Evolutionary conservation across 2,888 invertebrate genomes (phyloP).

Genomic region (Drosophila subsilvestris): DNA sequence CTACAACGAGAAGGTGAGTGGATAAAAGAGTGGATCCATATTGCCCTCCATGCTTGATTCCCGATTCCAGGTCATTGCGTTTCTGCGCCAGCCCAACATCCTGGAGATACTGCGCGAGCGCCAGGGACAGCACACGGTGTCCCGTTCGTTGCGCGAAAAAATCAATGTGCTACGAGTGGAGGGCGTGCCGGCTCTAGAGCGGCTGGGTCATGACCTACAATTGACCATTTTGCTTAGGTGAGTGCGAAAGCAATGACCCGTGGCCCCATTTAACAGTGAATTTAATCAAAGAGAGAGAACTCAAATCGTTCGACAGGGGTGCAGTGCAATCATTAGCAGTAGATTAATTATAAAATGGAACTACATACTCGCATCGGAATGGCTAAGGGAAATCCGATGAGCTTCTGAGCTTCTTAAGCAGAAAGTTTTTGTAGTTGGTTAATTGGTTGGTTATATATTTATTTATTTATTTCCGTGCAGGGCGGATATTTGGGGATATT

Average conservation of each 20-base stretch:
- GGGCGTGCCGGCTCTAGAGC: constrained; percentile 92
- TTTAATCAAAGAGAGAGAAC: background rate
- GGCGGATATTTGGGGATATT: too few relatives aligned
- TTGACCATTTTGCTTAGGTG: constrained; percentile 96
- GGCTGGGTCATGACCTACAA: constrained; percentile 96
- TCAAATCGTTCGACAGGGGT: background rate
- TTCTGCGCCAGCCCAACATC: constrained; percentile 96
- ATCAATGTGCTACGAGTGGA: constrained; percentile 95
- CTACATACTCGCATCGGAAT: too few relatives aligned
- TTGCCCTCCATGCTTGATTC: background rate
- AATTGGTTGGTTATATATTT: too few relatives aligned
- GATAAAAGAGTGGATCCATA: too few relatives aligned
- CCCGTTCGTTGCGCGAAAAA: constrained; percentile 92
- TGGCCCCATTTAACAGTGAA: background rate
- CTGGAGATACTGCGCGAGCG: constrained; percentile 95
- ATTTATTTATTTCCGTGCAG: too few relatives aligned
- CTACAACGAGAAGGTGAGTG: constrained; percentile 93
- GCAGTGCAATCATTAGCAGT: too few relatives aligned
- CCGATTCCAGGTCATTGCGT: constrained; percentile 91
- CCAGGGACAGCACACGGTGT: constrained; percentile 89
- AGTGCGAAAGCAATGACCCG: constrained; percentile 72
- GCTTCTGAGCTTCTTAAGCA: too few relatives aligned
- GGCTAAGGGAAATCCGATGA: too few relatives aligned
- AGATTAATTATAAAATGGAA: too few relatives aligned
- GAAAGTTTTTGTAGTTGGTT: too few relatives aligned